Conservation (phyloP, 2,113 vertebrate species). For the Enhydra lutris region DNA sequence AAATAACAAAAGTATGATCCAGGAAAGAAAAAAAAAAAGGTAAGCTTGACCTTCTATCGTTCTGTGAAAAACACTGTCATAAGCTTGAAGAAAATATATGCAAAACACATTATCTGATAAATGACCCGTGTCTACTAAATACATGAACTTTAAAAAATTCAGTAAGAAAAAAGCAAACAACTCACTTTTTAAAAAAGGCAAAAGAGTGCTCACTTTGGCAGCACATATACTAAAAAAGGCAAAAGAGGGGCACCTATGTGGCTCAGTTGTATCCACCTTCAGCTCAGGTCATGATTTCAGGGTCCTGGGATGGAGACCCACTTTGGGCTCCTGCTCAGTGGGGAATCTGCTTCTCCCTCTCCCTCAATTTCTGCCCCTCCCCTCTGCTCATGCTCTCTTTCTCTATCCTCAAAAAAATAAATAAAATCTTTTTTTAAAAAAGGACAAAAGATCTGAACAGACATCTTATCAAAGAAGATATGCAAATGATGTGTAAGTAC, state of each 20-base stretch:
- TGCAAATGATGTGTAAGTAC: neutral
- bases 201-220: neutral
- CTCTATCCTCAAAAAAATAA: neutral
- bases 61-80: neutral
- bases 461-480: neutral
- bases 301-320: too few species aligned
- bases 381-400: neutral
- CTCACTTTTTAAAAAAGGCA: neutral
- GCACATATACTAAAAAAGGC: neutral
- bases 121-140: neutral
- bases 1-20: neutral
- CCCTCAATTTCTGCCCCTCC: neutral
- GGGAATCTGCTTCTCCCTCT: neutral
- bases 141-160: neutral
- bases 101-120: neutral
- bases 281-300: neutral
- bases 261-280: neutral
- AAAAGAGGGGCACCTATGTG: neutral
- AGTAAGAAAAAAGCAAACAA: neutral
- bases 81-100: neutral
- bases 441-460: neutral
- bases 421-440: neutral
- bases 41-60: neutral
- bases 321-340: neutral
- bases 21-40: neutral